Base-by-base conservation (phyloP, 2,797 vertebrate species). In the Sylvilagus floridanus region DNA sequence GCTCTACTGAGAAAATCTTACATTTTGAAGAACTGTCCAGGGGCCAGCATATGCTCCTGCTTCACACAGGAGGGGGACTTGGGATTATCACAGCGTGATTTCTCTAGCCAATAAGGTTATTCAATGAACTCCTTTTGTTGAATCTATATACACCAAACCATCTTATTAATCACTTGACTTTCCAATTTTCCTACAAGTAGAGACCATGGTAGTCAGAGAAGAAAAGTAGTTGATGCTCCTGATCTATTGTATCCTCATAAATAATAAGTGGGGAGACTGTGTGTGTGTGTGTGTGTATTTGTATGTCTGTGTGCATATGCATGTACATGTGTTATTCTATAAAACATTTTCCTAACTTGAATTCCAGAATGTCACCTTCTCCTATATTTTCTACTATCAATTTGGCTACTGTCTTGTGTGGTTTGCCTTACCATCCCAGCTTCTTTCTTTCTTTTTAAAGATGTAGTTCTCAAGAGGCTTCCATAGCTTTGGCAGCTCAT, bases 311-410 rank as follows among this genome's bases (percentile, higher is more conserved):
- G 19, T 75, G 24, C 28, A 2, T 62, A 5, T 17, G 2, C 4
- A 9, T 81, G 5, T 42, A 12, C 26, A 81, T 0, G 4, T 78
- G 79, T 22, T 73, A 60, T 26, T 73, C 32, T 75, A 68, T 17
- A 62, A 69, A 91, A 86, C 28, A 42, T 73, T 54, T 88, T 73
- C 75, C 65, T 86, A 83, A n/a, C 5, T 84, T 95, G 71, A 37
- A 52, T 86, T 75, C 47, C 8, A 90, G 68, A 12, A 62, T 63
- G n/a, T 72, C 37, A 77, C 10, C 52, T 90, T 83, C 32, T 88
- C 5, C 50, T 75, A 60, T 8, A n/a, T 84, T 84, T 91, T 63
- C 84, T 93, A 54, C 68, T 7, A 77, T 28, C 28, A 69, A 37
- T 62, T 47, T 89, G 87, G 84, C 32, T 86, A 76, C 2, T 85